These are phyloP conservation scores for Psilanteris sp. DNA, from an alignment of 1,140 invertebrate species.

Conservation along the genomic window DNA sequence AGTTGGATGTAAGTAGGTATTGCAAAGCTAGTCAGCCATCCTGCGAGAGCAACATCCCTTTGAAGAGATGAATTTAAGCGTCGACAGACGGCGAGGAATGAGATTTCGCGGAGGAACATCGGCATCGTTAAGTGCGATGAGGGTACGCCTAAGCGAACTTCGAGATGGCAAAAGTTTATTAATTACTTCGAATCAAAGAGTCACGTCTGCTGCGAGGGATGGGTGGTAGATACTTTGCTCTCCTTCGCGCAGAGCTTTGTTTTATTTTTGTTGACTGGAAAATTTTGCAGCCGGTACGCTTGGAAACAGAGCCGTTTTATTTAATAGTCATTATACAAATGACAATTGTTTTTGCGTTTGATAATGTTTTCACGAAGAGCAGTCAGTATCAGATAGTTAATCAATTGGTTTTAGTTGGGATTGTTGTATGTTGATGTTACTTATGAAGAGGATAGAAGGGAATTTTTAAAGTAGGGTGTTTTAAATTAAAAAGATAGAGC, in stretches of 20 bases:
- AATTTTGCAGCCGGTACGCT: too few relatives aligned
- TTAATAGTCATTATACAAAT: too few relatives aligned
- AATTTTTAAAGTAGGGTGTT: too few relatives aligned
- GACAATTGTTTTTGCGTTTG: too few relatives aligned
- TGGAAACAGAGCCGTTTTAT: too few relatives aligned
- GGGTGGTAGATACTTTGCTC: slow-evolving; percentile 1
- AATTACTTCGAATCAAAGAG: slow-evolving; percentile 76
- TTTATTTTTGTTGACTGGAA: slow-evolving; percentile 10
- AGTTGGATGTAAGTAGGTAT: slow-evolving; percentile 58
- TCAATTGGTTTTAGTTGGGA: too few relatives aligned
- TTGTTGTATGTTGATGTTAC: too few relatives aligned
- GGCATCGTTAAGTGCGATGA: slow-evolving; percentile 36
- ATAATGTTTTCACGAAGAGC: too few relatives aligned
- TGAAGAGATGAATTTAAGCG: slow-evolving; percentile 76
- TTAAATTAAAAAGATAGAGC: too few relatives aligned
- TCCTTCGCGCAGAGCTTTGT: slow-evolving; percentile 15
- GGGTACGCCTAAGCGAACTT: slow-evolving; percentile 64
- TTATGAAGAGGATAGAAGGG: too few relatives aligned
- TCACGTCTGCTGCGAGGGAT: slow-evolving; percentile 11
- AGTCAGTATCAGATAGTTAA: too few relatives aligned
- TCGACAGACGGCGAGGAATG: slow-evolving; percentile 32
- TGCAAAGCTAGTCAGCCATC: slow-evolving; percentile 64
- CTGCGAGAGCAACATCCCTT: slow-evolving; percentile 63
- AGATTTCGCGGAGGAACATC: slow-evolving; percentile 49
- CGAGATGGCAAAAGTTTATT: slow-evolving; percentile 77